phyloP scores from a whole-genome alignment of 2,888 invertebrate species.

The Germaria angustata region DNA sequence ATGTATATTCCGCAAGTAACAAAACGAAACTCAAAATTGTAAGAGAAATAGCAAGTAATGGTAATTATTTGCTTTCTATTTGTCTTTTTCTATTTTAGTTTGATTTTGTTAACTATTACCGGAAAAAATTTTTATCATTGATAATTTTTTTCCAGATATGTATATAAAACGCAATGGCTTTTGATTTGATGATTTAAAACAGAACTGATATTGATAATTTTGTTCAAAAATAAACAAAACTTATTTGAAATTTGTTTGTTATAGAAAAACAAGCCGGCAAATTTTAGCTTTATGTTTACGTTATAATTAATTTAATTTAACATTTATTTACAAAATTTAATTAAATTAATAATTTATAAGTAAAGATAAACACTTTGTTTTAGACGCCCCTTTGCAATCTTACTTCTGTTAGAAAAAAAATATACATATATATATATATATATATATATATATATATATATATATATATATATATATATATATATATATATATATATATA shows the following conservation, averaged over 20 bases:
- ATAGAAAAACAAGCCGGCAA: conserved; percentile 39
- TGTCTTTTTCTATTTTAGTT: conserved; percentile 32
- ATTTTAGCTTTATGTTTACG: conserved; percentile 62
- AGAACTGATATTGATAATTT: conserved; percentile 65
- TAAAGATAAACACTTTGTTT: conserved; percentile 35
- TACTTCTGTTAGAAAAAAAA: conserved; percentile 56
- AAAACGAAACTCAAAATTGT: background rate
- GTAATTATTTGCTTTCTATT: background rate
- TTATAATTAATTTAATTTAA: conserved; percentile 56
- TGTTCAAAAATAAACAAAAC: conserved; percentile 49
- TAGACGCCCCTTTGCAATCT: conserved; percentile 53
- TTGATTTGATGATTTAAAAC: conserved; percentile 50
- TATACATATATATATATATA: conserved; percentile 11
- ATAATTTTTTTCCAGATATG: background rate
- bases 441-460: conserved; percentile 6
- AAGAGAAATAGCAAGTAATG: conserved; percentile 11
- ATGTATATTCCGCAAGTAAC: background rate
- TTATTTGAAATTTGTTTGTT: conserved; percentile 42
- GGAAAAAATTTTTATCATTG: background rate
- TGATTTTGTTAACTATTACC: conserved; percentile 31
- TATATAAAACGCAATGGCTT: conserved; percentile 30
- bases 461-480: conserved; percentile 4
- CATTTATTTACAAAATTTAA: conserved; percentile 45
- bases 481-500: conserved; percentile 9
- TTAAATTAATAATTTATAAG: conserved; percentile 41